These are phyloP conservation scores for Heterodera filipjevi DNA, from an alignment of 2,888 invertebrate genomes.

Conservation along the genomic window DNA sequence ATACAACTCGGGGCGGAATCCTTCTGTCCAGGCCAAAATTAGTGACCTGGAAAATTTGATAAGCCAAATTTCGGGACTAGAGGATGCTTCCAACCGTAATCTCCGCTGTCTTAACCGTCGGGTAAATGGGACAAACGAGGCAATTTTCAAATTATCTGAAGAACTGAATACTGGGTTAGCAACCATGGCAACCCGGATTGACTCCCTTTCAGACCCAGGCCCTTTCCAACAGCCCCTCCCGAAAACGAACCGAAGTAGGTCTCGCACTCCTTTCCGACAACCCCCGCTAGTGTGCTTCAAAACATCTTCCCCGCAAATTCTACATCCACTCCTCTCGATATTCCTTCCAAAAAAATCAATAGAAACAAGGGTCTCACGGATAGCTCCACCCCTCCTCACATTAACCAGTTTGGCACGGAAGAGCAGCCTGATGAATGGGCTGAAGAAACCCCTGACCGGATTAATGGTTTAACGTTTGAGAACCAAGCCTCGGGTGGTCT, in stretches of 20 bases:
- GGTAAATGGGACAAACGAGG: background rate
- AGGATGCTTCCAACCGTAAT: background rate
- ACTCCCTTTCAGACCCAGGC: background rate
- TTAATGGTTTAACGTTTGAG: no score
- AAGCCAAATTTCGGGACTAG: background rate
- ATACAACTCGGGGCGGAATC: background rate
- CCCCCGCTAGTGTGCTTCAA: no score
- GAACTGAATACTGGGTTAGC: constrained; percentile 6
- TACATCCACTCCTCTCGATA: no score
- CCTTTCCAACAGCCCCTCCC: background rate
- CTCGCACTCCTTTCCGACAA: background rate
- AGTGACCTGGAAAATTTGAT: background rate
- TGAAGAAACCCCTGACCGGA: no score
- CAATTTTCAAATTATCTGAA: background rate
- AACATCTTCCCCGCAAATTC: no score
- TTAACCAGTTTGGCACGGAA: no score
- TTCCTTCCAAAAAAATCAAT: no score
- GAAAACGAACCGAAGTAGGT: background rate
- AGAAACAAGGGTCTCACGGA: no score
- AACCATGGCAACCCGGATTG: no score
- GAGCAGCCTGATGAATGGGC: no score
- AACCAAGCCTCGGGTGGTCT: no score
- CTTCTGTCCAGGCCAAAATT: background rate
- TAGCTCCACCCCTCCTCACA: no score
- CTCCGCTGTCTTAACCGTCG: background rate